Percentiles rank a stretch among this genome's conserved stretches.
phyloP scores from a whole-genome alignment of 2,113 vertebrate species.

The Paratilapia polleni region DNA sequence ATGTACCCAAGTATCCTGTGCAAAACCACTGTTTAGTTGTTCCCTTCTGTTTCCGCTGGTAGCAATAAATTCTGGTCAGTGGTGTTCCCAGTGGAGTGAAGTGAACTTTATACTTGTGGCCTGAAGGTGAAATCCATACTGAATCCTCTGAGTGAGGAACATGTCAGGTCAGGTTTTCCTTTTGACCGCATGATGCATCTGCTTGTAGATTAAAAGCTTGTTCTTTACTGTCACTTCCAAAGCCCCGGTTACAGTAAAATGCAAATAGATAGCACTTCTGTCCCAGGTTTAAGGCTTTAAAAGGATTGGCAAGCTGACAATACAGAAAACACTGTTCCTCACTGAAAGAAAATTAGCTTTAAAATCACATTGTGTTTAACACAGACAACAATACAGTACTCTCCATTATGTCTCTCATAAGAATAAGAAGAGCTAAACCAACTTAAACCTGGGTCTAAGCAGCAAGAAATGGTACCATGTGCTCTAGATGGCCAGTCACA shows the following conservation, averaged over 20 bases:
- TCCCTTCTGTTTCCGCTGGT: neutral
- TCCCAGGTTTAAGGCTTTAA: slow-evolving; percentile 8
- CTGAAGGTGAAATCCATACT: neutral
- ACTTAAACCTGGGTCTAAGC: neutral
- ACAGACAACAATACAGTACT: neutral
- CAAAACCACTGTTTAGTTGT: neutral
- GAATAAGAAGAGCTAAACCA: neutral
- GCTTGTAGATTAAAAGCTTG: slow-evolving; percentile 22
- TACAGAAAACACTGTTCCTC: neutral
- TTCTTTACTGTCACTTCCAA: slow-evolving; percentile 27
- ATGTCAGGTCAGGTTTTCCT: slow-evolving; percentile 9
- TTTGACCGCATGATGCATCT: neutral
- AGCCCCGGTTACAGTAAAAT: slow-evolving; percentile 11
- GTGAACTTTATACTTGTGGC: neutral
- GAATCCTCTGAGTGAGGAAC: neutral
- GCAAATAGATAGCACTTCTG: slow-evolving; percentile 36
- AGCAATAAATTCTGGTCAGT: neutral
- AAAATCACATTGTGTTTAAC: neutral
- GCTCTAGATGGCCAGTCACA: neutral
- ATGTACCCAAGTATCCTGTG: neutral
- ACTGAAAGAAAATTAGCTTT: neutral
- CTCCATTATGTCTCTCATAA: neutral
- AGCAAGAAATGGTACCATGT: neutral
- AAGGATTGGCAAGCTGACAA: neutral
- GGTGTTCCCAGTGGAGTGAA: neutral